Evolutionary conservation across 2,797 vertebrate species (phyloP), one percentile per base, ranked within the genome.

Genomic region (Euthynnus affinis): DNA sequence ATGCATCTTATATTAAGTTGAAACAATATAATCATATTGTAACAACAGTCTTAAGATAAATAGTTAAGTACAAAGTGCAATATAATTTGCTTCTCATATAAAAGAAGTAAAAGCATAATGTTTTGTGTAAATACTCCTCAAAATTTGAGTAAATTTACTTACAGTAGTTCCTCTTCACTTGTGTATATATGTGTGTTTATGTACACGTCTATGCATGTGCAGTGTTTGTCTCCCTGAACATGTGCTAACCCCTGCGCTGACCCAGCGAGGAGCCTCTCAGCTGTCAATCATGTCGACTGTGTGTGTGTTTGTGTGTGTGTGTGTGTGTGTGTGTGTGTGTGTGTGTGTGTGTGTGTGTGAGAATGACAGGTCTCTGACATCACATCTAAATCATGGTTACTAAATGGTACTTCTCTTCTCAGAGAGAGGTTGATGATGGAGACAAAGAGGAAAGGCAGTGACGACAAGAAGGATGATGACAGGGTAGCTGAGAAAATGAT

Each of bases 371-470:
- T 81, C 74, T 82, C 52, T 75, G 78, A 88, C 82, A 85, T 80
- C 63, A 75, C 37, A 49, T 85, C 74, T 83, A 75, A 84, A 90
- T 86, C 76, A 81, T 78, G 55, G 76, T 80, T 81, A 74, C 81
- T 87, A 77, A 88, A 84, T 86, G 73, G 62, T 63, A 71, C 57
- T 80, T 83, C 64, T 25, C 58, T 48, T 83, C 66, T 80, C 27
- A 27, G 23, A 57, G 52, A 65, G 68, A 78, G 61, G 70, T 42
- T 74, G 80, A 84, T 76, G 76, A 85, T 81, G 67, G 75, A 79
- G 82, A 86, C 85, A 85, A 87, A 84, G 76, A 81, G 49, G 71
- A 87, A 86, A 81, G 87, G 53, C 79, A 86, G 65, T 22, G 58
- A 85, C 4, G 37, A 85, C 83, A 88, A 55, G 34, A 72, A 83